Percentiles rank a stretch among this genome's conserved stretches.
Evolutionary conservation across 2,888 invertebrate species (phyloP).

Genomic region (Timandra comae): DNA sequence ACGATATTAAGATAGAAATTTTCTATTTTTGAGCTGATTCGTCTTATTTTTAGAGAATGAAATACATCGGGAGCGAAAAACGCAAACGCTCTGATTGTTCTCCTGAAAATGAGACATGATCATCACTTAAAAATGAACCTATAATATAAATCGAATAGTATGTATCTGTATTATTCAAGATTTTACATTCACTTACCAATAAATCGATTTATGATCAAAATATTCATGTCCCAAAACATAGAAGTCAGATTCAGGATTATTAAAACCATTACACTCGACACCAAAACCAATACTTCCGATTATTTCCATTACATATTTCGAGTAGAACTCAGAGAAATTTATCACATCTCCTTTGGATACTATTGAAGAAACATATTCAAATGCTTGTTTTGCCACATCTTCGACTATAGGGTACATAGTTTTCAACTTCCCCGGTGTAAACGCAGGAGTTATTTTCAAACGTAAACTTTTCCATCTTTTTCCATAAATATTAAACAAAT

Average conservation of each 20-base stretch:
- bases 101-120: constrained; percentile 48
- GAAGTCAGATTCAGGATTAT: constrained; percentile 74
- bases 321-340: constrained; percentile 75
- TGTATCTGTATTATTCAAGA: neutral
- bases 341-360: constrained; percentile 45
- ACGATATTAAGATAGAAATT: constrained; percentile 60
- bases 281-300: constrained; percentile 79
- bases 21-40: constrained; percentile 51
- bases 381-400: constrained; percentile 72
- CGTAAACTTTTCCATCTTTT: constrained; percentile 80
- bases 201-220: constrained; percentile 52
- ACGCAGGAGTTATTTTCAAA: constrained; percentile 79
- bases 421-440: constrained; percentile 81
- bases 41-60: constrained; percentile 48
- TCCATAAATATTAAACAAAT: constrained; percentile 76
- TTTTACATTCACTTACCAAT: constrained; percentile 48
- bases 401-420: constrained; percentile 79
- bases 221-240: constrained; percentile 60
- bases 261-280: constrained; percentile 77
- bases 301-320: constrained; percentile 78
- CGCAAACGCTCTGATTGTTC: constrained; percentile 52
- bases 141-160: neutral
- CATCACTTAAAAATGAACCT: neutral
- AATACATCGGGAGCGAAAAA: constrained; percentile 62
- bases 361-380: constrained; percentile 48